Evolutionary conservation across 2,888 invertebrate species (phyloP).

Genomic region (Chrysotoxum bicinctum): DNA sequence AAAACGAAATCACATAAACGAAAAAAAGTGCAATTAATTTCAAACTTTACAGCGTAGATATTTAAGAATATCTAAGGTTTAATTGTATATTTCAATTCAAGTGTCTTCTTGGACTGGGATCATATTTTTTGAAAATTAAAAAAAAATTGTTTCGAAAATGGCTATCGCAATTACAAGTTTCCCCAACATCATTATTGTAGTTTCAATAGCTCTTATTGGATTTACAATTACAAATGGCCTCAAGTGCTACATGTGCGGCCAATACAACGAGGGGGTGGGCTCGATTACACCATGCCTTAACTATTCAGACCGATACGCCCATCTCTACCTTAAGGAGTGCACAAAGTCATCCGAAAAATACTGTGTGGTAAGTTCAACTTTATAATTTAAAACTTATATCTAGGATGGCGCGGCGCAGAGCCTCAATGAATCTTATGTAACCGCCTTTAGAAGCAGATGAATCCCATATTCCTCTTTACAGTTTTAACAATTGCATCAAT

Average conservation of each 20-base stretch:
- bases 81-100: conserved; percentile 14
- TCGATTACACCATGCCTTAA: conserved; percentile 93
- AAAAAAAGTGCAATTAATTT: conserved; percentile 61
- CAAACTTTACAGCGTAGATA: conserved; percentile 4
- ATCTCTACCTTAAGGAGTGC: conserved; percentile 88
- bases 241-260: conserved; percentile 90
- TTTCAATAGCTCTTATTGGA: conserved; percentile 77
- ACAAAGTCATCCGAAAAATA: conserved; percentile 84
- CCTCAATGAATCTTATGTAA: conserved; percentile 54
- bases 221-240: conserved; percentile 79
- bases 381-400: neutral
- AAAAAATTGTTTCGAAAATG: conserved; percentile 41
- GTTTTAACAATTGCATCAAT: conserved; percentile 5
- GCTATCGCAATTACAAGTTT: conserved; percentile 73
- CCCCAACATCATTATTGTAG: conserved; percentile 74
- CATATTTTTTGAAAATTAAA: neutral
- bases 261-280: conserved; percentile 92
- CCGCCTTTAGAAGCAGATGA: conserved; percentile 6
- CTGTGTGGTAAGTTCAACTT: conserved; percentile 88
- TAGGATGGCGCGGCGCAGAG: neutral
- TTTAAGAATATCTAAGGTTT: conserved; percentile 14
- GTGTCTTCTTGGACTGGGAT: conserved; percentile 7
- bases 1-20: conserved; percentile 27
- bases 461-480: conserved; percentile 23
- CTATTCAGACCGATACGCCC: conserved; percentile 84